Evolutionary conservation across 2,113 vertebrate species (phyloP), one percentile per base, ranked within the genome.

Genomic region (Alosa alosa): DNA sequence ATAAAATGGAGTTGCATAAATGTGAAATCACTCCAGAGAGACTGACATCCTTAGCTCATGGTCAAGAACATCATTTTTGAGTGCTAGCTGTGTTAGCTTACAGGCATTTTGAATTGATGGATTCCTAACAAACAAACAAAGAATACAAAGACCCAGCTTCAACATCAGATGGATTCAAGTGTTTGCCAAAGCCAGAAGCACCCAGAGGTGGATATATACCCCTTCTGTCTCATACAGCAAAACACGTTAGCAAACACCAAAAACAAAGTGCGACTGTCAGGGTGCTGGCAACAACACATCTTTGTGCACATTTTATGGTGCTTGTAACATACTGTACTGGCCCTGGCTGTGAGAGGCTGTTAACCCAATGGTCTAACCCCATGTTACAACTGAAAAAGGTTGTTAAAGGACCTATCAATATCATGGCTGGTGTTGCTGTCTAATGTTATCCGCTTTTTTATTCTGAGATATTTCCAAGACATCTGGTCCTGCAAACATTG

Each of bases 311-410:
- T 84, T 60, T 57, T 55, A 82, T 46, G 36, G 39, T 85, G 83
- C 25, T 44, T 25, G 83, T 86, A 81, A 84, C 86, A 44, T 81
- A 81, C 47, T 82, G 46, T 49, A 20, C 46, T 84, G 55, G 18
- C 10, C 6, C 8, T 13, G 25, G 60, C 39, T 20, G 49, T 22
- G 60, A 36, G 85, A 72, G 41, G 55, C 83, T 68, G n/a, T 45
- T 50, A 47, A 57, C 36, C 83, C 72, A 15, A 64, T 64, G 20
- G 25, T 46, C 52, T 68, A 46, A 11, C 41, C 20, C 22, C 15
- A 1, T 45, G 47, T 81, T 84, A 6, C 1, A 55, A 75, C 46
- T 87, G 47, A 2, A 18, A 57, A 20, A 25, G 18, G 83, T 86
- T 81, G 44, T 81, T 15, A 57, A 57, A 57, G 55, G 55, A 57